Evolutionary conservation across 2,113 vertebrate genomes (phyloP), one percentile per base, ranked within the genome.

Genomic region (Camelus dromedarius): DNA sequence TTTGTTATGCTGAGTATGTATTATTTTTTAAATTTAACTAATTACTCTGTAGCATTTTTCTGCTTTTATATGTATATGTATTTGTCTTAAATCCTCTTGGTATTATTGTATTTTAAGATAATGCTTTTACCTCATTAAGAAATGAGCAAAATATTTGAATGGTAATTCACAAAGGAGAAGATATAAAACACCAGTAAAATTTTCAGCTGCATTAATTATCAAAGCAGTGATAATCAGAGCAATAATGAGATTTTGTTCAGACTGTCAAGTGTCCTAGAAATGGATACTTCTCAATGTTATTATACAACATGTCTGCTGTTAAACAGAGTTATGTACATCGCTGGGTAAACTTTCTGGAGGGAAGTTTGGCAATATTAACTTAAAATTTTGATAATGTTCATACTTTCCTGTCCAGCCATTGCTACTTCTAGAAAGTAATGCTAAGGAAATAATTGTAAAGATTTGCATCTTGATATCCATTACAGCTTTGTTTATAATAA

Each of bases 181-280:
- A 35, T 72, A 70, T 64, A 87, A 95, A 72, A 35, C 28, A 92
- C 16, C 14, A 76, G 30, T 76, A 92, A 89, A 89, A 77, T 56
- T 95, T 70, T 96, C 28, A 92, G 50, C 11, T n/a, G 95, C 42
- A 58, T 56, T 95, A 70, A 19, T 66, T 96, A 92, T 83, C 52
- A 89, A 91, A 93, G 10, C 66, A 93, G 13, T 81, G 26, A 72
- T 93, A 90, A 73, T 91, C 88, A 84, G 24, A 88, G 46, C 5
- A 88, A 48, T 79, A 77, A 75, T n/a, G 58, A 95, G 24, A 73
- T 92, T 89, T 95, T 91, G 3, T 42, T 70, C 26, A 91, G 20
- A 91, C 20, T 91, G 86, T 16, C 62, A 56, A 80, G 28, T 16
- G 13, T 69, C 73, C 9, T 50, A 14, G 79, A 64, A 66, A 50